phyloP scores from a whole-genome alignment of 2,797 vertebrate species.

The Falco cherrug region DNA sequence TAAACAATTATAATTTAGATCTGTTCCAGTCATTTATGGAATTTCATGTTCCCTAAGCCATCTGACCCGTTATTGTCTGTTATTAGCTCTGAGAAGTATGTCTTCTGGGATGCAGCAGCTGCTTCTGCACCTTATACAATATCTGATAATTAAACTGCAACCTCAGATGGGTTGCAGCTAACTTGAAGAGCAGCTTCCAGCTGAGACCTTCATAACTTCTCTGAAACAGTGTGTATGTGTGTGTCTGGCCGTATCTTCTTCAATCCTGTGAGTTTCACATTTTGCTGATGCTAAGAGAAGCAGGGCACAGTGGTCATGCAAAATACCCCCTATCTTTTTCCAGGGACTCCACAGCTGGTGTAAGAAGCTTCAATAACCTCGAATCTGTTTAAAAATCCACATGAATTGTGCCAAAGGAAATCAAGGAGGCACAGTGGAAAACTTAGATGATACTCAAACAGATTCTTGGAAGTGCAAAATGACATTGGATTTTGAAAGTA shows the following conservation, averaged over 20 bases:
- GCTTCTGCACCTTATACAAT: not conserved
- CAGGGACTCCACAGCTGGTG: not conserved
- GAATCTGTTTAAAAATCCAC: not conserved
- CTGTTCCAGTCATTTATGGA: not conserved
- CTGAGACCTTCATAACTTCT: not conserved
- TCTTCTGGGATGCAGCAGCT: not conserved
- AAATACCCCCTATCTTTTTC: not conserved
- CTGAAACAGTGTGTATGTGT: not conserved
- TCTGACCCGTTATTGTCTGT: not conserved
- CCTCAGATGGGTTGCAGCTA: no score
- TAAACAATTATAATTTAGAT: not conserved
- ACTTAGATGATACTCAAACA: not conserved
- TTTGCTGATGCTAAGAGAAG: not conserved
- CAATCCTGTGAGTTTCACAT: not conserved
- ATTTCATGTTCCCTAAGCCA: not conserved
- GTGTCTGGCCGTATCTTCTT: not conserved
- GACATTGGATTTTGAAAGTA: not conserved
- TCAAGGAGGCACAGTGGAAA: not conserved
- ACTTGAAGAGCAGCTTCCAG: not conserved
- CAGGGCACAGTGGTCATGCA: accelerated
- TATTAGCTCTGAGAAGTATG: not conserved
- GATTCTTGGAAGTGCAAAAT: not conserved
- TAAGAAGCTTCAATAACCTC: not conserved
- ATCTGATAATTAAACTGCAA: not conserved
- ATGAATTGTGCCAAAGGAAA: not conserved